Evolutionary conservation across 2,797 vertebrate species (phyloP), one percentile per base, ranked within the genome.

Genomic region (Lateolabrax maculatus): DNA sequence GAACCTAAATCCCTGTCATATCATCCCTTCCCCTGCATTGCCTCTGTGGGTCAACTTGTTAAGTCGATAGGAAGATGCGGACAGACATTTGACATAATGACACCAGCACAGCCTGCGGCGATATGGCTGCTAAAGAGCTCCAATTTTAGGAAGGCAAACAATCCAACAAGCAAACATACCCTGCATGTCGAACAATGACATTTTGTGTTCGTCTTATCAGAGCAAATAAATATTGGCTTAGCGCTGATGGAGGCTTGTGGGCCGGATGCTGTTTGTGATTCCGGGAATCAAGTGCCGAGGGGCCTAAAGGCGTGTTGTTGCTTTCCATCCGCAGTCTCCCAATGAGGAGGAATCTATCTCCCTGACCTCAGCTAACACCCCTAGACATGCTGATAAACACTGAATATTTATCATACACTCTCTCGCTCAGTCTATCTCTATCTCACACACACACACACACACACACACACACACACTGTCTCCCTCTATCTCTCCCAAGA

Each of bases 161-260:
- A 75, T 83, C 78, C 60, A 52, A 25, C 44, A 29, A 62, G 61
- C 70, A 79, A 76, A 82, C 85, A 77, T 51, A 71, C 51, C 48
- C 67, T 55, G 41, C 57, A 67, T 65, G 70, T 60, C 6, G 37
- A 86, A 89, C 84, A 85, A 73, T 83, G 81, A 84, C 70, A 80
- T 90, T 87, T 85, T 89, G 76, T 84, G 75, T 75, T 80, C 48
- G 6, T 88, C 79, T 93, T 91, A 92, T 90, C 87, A 65, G 75
- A 64, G 71, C 58, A 87, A 88, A 91, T 84, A 91, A 90, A 93
- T 90, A 92, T 90, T 90, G 79, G 75, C 84, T 85, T 48, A 75
- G 77, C 10, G 25, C 53, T 83, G 90, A 89, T 80, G 80, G 79
- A 83, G 75, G 75, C 84, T 84, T 71, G 75, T 74, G 74, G 75